Evolutionary conservation across 2,113 vertebrate species (phyloP).

Genomic region (Leptobrachium leishanense): DNA sequence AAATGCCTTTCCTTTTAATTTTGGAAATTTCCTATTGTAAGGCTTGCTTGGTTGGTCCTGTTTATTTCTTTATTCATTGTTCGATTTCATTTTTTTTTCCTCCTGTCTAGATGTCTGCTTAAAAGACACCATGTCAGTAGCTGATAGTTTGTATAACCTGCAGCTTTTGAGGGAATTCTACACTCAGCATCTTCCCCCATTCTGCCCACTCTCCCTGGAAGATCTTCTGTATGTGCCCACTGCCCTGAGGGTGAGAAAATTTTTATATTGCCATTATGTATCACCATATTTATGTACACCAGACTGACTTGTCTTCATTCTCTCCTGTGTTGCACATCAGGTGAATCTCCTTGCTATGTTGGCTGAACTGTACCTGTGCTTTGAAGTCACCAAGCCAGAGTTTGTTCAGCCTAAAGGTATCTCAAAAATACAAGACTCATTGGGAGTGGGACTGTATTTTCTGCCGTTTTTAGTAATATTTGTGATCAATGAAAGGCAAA

Average conservation of each 20-base stretch:
- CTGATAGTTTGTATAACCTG: conserved; percentile 85
- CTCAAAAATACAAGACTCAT: no score
- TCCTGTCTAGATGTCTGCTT: conserved; percentile 78
- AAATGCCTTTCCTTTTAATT: no score
- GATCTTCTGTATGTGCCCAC: conserved; percentile 81
- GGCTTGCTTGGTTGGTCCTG: no score
- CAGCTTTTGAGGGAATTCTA: conserved; percentile 86
- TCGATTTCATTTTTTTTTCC: not conserved
- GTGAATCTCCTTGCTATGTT: conserved; percentile 80
- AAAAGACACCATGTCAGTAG: conserved; percentile 85
- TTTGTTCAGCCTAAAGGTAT: conserved; percentile 79
- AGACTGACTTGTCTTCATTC: not conserved
- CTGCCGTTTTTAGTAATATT: no score
- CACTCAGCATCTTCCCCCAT: conserved; percentile 76
- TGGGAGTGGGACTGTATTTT: no score
- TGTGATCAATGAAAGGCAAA: no score
- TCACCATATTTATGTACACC: not conserved
- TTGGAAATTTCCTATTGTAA: no score
- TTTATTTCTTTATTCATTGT: no score
- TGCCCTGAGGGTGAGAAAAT: conserved; percentile 72
- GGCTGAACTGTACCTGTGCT: conserved; percentile 82
- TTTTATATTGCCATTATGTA: not conserved
- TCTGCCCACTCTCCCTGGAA: conserved; percentile 80
- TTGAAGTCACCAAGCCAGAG: conserved; percentile 82
- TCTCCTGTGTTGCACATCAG: conserved; percentile 54